phyloP scores from a whole-genome alignment of 2,113 vertebrate species.

The Cebus imitator region DNA sequence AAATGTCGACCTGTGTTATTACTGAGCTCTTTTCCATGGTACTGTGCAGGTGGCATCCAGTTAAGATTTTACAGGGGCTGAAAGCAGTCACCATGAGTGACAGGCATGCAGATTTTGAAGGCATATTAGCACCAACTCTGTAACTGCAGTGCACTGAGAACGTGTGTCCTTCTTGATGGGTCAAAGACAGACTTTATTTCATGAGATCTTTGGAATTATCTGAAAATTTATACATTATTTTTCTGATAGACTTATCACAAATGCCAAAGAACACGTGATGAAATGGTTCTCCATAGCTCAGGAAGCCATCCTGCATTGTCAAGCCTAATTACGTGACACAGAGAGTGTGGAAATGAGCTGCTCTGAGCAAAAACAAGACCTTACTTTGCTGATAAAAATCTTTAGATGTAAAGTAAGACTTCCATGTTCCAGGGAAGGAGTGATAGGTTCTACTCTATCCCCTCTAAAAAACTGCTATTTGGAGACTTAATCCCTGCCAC shows the following conservation, averaged over 20 bases:
- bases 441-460: background rate
- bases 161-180: background rate
- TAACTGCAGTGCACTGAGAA: background rate
- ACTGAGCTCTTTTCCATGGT: accelerated
- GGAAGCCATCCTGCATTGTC: background rate
- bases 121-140: background rate
- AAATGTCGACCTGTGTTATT: background rate
- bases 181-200: background rate
- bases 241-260: background rate
- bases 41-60: background rate
- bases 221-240: background rate
- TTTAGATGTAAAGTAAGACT: background rate
- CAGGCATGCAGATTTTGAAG: background rate
- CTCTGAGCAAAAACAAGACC: background rate
- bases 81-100: background rate
- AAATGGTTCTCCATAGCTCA: background rate
- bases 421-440: background rate
- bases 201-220: background rate
- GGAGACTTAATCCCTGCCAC: background rate
- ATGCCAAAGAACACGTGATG: background rate
- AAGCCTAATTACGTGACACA: background rate
- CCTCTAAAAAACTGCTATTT: background rate
- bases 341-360: background rate
- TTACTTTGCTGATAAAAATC: background rate
- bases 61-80: background rate